phyloP scores from a whole-genome alignment of 2,888 invertebrate species.

The Danaus chrysippus region DNA sequence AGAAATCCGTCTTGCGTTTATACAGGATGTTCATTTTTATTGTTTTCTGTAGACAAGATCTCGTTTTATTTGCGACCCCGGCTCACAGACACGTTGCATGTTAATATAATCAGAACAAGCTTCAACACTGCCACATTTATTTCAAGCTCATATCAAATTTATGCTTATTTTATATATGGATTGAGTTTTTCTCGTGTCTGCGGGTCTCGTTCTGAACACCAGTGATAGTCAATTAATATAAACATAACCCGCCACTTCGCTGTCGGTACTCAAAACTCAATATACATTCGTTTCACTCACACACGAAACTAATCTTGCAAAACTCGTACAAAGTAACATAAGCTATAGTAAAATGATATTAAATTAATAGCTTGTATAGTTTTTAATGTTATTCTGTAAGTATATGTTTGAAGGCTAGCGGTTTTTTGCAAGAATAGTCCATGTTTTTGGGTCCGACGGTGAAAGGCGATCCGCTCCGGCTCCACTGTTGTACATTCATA shows the following conservation, averaged over 20 bases:
- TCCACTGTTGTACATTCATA: conserved; percentile 54
- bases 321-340: conserved; percentile 12
- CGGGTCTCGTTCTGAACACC: conserved; percentile 33
- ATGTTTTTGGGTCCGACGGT: conserved; percentile 3
- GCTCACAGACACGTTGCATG: conserved; percentile 14
- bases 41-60: conserved; percentile 4
- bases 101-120: conserved; percentile 10
- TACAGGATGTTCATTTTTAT: neutral
- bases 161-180: conserved; percentile 2
- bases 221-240: conserved; percentile 74
- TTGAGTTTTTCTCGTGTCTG: conserved; percentile 17
- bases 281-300: conserved; percentile 5
- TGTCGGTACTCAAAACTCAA: conserved; percentile 40
- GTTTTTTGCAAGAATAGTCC: conserved; percentile 12
- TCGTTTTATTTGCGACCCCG: conserved; percentile 14
- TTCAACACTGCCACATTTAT: conserved; percentile 21
- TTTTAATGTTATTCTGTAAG: conserved; percentile 14
- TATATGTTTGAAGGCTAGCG: conserved; percentile 11
- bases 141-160: conserved; percentile 2
- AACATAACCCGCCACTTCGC: conserved; percentile 40
- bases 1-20: neutral
- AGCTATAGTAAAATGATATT: conserved; percentile 14
- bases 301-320: conserved; percentile 15
- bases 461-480: conserved; percentile 52
- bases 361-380: conserved; percentile 22